Evolutionary conservation across 2,113 vertebrate species (phyloP).

Genomic region (Psittacula cyanocephala): DNA sequence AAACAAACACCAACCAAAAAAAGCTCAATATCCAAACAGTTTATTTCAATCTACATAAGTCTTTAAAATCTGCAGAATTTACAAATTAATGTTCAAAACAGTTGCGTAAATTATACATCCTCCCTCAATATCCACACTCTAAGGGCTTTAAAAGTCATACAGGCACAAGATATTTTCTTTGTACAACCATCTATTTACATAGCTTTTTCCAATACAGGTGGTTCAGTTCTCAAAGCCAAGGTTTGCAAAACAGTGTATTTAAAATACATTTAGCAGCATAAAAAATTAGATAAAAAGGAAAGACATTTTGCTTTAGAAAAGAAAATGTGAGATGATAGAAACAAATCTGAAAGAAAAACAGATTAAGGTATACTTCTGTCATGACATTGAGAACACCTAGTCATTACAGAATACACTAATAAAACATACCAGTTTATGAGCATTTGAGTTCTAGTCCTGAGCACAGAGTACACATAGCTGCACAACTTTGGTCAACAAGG

Average conservation of each 20-base stretch:
- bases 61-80: slow-evolving; percentile 76
- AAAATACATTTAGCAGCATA: slow-evolving; percentile 84
- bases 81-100: slow-evolving; percentile 79
- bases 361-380: slow-evolving; percentile 61
- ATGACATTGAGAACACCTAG: slow-evolving; percentile 58
- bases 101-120: slow-evolving; percentile 75
- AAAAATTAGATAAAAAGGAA: slow-evolving; percentile 76
- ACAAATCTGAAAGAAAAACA: slow-evolving; percentile 75
- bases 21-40: slow-evolving; percentile 64
- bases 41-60: slow-evolving; percentile 74
- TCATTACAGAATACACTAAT: slow-evolving; percentile 62
- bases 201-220: slow-evolving; percentile 68
- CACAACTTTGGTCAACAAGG: slow-evolving; percentile 77
- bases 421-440: slow-evolving; percentile 42
- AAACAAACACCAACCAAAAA: not conserved
- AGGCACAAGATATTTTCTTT: slow-evolving; percentile 73
- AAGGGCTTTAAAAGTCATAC: slow-evolving; percentile 75
- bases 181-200: slow-evolving; percentile 82
- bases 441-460: slow-evolving; percentile 72
- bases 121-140: slow-evolving; percentile 70
- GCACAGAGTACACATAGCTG: slow-evolving; percentile 69
- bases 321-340: slow-evolving; percentile 70
- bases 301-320: slow-evolving; percentile 65
- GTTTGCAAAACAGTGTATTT: slow-evolving; percentile 72
- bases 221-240: slow-evolving; percentile 64